Evolutionary conservation across 2,888 invertebrate species (phyloP), one percentile per base, ranked within the genome.

Genomic region (Nemotelus nigrinus): DNA sequence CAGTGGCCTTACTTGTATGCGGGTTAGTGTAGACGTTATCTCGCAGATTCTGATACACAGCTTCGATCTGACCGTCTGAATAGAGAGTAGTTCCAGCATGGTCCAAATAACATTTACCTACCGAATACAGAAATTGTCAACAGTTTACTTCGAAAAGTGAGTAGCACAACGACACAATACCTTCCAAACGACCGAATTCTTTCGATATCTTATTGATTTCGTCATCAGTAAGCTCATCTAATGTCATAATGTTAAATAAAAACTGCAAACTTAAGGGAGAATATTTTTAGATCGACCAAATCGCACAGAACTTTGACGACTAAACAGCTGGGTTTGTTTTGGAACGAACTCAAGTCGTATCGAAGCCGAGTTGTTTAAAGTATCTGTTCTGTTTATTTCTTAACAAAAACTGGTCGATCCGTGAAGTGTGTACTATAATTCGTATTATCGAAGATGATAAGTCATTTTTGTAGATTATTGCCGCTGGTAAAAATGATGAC

Each of bases 1-100:
- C 92, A n/a, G 96, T 94, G 79, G 91, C 88, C 85, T 92, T 92
- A 83, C 96, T 95, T 5, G 93, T 92, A 87, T 99, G 98, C 8
- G 98, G 98, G 89, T 98, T 99, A 82, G 94, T 94, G 84, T 95
- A 96, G 3, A 96, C 85, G 86, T 92, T 92, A n/a, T 86, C 87
- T 64, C 90, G 86, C 47, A 97, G 88, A 83, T 96, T 93, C 70
- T 90, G 86, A 77, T 90, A 88, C 10, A 93, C 88, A 57, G 89
- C 87, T 79, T 90, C 87, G 45, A 97, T 89, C 87, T 96, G 94
- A 81, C 89, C 89, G 84, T 93, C 90, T 3, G 95, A 92, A 85
- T 96, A 97, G 71, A 97, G 87, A 5, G 95, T 92, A 8, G 96
- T 90, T 6, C 96, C 97, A 57, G 95, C 94, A 90, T 97, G 95